Percentiles rank a stretch among this genome's conserved stretches.
These are phyloP conservation scores for Oryzias melastigma DNA, from an alignment of 2,113 vertebrate species.

Conservation along the genomic window DNA sequence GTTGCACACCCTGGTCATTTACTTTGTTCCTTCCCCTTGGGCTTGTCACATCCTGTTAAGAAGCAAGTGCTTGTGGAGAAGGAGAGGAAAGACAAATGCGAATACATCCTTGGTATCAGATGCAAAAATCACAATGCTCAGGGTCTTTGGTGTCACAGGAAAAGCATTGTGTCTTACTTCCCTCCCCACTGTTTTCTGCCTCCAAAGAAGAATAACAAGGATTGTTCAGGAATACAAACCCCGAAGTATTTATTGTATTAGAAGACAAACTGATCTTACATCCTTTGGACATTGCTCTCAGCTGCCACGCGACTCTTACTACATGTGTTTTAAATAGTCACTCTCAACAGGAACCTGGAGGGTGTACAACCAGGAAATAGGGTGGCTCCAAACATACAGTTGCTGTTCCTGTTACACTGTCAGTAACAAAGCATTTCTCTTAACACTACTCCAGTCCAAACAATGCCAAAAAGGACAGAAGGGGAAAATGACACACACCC, in stretches of 20 bases:
- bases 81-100: conserved; percentile 20
- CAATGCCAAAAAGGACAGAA: background rate
- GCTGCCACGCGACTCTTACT: conserved; percentile 19
- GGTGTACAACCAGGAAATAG: conserved; percentile 19
- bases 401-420: background rate
- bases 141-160: conserved; percentile 50
- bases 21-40: conserved; percentile 26
- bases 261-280: conserved; percentile 32
- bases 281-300: conserved; percentile 10
- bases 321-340: conserved; percentile 4
- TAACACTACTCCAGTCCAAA: background rate
- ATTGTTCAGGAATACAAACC: conserved; percentile 39
- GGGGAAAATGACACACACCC: too few relatives aligned
- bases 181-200: conserved; percentile 20
- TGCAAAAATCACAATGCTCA: conserved; percentile 13
- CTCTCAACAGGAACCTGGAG: conserved; percentile 5
- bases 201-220: conserved; percentile 34
- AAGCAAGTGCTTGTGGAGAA: conserved; percentile 7
- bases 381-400: conserved; percentile 2
- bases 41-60: background rate
- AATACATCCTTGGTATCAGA: conserved; percentile 16
- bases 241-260: conserved; percentile 34
- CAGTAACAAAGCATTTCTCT: background rate
- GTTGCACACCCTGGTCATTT: background rate
- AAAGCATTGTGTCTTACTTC: conserved; percentile 48